phyloP scores from a whole-genome alignment of 2,888 invertebrate species.

The Eilema depressum region DNA sequence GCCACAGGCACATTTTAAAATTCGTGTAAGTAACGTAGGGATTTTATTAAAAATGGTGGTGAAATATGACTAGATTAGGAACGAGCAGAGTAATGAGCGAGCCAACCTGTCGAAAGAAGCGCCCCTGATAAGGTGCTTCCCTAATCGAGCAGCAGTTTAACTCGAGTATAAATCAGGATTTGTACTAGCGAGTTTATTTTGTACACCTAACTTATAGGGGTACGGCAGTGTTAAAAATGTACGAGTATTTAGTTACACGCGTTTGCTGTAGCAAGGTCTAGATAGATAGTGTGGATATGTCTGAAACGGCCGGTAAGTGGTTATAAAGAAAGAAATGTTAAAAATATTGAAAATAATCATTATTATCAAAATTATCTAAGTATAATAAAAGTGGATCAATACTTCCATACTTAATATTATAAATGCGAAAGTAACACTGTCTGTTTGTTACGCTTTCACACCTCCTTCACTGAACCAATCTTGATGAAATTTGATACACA shows the following conservation, averaged over 20 bases:
- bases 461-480: too few species aligned
- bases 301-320: too few species aligned
- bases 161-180: constrained; percentile 9
- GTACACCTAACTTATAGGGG: neutral
- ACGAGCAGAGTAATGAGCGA: constrained; percentile 5
- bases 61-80: constrained; percentile 5
- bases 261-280: neutral
- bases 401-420: too few species aligned
- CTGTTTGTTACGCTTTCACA: too few species aligned
- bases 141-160: constrained; percentile 6
- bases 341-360: too few species aligned
- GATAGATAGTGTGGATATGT: neutral
- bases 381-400: too few species aligned
- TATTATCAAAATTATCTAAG: too few species aligned
- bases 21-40: neutral
- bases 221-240: neutral
- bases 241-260: neutral
- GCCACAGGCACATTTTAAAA: neutral
- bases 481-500: too few species aligned
- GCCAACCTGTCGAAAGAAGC: constrained; percentile 6
- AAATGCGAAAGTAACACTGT: too few species aligned
- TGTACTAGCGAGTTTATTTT: neutral
- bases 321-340: too few species aligned
- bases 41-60: neutral
- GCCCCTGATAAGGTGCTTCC: constrained; percentile 7